Evolutionary conservation across 1,140 invertebrate species (phyloP).

Genomic region (Papilio helenus): DNA sequence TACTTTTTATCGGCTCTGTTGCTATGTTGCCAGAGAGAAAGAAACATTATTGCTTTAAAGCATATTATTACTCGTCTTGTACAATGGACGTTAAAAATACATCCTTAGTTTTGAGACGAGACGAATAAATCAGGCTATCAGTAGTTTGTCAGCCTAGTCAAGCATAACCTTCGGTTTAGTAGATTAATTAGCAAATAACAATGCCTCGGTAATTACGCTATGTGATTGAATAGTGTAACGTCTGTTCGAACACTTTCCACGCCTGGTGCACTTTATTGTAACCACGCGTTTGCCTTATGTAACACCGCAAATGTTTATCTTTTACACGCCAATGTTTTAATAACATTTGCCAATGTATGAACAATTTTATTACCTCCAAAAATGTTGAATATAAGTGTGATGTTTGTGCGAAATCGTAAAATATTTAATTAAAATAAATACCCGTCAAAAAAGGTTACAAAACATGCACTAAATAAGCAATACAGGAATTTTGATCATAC

Average conservation of each 20-base stretch:
- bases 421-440: background rate
- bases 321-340: background rate
- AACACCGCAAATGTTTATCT: constrained; percentile 2
- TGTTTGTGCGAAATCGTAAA: background rate
- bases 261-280: constrained; percentile 23
- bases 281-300: background rate
- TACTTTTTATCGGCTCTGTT: background rate
- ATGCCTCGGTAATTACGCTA: background rate
- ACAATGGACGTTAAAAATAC: background rate
- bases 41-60: background rate
- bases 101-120: too few species aligned
- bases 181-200: background rate
- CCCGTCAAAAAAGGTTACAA: background rate
- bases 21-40: background rate
- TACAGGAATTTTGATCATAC: background rate
- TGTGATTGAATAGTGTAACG: background rate
- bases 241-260: background rate
- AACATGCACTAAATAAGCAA: background rate
- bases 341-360: background rate
- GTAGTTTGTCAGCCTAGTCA: background rate
- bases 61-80: background rate
- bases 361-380: background rate
- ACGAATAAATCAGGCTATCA: background rate
- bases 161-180: background rate
- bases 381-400: background rate